Percentiles rank a stretch among this genome's conserved stretches.
These are phyloP conservation scores for Stramonita haemastoma DNA, from an alignment of 2,888 invertebrate genomes.

Conservation along the genomic window DNA sequence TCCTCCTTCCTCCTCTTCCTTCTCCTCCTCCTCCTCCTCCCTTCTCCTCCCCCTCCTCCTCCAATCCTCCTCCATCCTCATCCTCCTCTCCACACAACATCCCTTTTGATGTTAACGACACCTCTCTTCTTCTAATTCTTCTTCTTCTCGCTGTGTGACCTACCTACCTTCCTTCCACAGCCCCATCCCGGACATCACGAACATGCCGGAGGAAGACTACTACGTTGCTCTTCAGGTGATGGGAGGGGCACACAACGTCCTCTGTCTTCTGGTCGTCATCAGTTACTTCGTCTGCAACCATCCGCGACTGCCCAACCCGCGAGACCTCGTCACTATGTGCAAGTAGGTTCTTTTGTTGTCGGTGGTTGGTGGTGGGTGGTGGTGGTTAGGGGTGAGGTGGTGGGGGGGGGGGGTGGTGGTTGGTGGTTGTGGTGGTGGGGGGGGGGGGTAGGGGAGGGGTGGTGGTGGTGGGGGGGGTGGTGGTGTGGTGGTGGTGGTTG, in stretches of 20 bases:
- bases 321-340: constrained; percentile 54
- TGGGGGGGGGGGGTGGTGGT: background rate
- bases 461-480: too few species aligned
- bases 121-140: too few species aligned
- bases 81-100: too few species aligned
- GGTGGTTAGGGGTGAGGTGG: background rate
- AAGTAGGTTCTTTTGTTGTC: constrained; percentile 56
- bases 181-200: constrained; percentile 64
- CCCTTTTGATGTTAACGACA: too few species aligned
- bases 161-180: constrained; percentile 50
- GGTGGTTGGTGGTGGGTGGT: background rate
- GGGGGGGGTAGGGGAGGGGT: too few species aligned
- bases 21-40: too few species aligned
- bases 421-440: background rate
- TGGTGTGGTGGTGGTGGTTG: too few species aligned
- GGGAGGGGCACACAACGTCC: constrained; percentile 74
- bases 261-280: constrained; percentile 71
- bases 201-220: constrained; percentile 61
- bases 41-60: too few species aligned
- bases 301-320: constrained; percentile 71
- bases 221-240: constrained; percentile 65
- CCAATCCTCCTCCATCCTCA: too few species aligned
- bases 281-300: constrained; percentile 77
- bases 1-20: too few species aligned
- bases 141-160: background rate